Conservation (phyloP, 2,797 vertebrate genomes). For the Eulemur mongoz region DNA sequence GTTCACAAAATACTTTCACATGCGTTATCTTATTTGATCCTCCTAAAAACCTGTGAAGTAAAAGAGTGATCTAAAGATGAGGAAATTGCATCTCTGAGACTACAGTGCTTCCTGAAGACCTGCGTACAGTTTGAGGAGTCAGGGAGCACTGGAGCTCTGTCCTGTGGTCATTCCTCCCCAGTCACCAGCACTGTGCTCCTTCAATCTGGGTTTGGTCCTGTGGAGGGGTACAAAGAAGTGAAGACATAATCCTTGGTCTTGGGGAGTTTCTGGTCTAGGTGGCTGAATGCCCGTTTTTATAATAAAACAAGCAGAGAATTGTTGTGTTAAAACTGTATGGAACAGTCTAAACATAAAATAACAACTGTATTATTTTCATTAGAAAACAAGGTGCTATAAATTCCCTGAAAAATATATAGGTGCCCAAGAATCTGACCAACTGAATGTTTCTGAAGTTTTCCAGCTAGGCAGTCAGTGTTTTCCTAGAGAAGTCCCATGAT, state of each 20-base stretch:
- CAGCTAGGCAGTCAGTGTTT: not conserved
- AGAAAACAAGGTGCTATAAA: not conserved
- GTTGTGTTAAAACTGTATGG: not conserved
- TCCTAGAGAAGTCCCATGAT: not conserved
- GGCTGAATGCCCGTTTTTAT: slow-evolving; percentile 18
- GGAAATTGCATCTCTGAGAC: slow-evolving; percentile 21
- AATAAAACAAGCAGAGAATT: slow-evolving; percentile 24
- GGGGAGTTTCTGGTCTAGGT: not conserved
- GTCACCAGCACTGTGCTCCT: not conserved
- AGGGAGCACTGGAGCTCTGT: not conserved
- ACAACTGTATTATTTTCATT: not conserved
- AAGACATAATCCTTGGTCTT: not conserved
- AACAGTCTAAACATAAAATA: not conserved
- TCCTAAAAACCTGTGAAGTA: not conserved
- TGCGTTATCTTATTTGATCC: slow-evolving; percentile 34
- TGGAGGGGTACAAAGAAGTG: not conserved
- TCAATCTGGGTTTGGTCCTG: not conserved
- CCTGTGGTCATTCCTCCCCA: not conserved
- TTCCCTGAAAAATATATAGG: not conserved
- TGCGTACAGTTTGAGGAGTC: not conserved
- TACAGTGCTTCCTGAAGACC: not conserved
- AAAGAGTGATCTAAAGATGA: not conserved
- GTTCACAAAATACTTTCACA: slow-evolving; percentile 45
- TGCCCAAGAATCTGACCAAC: not conserved
- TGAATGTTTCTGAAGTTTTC: slow-evolving; percentile 15